A percentile compares a stretch with the other conserved stretches of the same genome.
Conservation (phyloP, 2,888 invertebrate genomes). For the Chironomus riparius region DNA sequence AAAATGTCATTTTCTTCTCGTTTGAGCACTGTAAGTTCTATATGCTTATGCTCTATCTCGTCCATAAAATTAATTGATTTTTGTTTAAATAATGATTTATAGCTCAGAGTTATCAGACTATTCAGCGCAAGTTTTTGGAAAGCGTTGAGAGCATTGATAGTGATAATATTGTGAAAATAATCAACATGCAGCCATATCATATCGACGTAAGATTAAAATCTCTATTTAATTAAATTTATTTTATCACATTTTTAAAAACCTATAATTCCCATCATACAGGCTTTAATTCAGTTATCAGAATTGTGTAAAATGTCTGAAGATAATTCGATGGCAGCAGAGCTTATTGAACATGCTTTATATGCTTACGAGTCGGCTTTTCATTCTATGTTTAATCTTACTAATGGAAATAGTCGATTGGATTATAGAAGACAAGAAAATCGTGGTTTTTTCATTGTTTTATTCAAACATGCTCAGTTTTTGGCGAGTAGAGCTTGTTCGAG, state of each 20-base stretch:
- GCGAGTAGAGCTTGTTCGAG: slow-evolving; percentile 73
- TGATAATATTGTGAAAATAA: slow-evolving; percentile 64
- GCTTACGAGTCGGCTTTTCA: slow-evolving; percentile 71
- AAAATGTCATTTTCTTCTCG: slow-evolving; percentile 29
- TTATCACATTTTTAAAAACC: no score
- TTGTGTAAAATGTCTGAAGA: slow-evolving; percentile 68
- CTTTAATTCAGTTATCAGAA: slow-evolving; percentile 70
- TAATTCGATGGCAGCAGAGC: slow-evolving; percentile 64
- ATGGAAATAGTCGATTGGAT: slow-evolving; percentile 64
- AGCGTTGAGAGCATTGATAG: slow-evolving; percentile 72
- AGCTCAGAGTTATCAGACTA: slow-evolving; percentile 60
- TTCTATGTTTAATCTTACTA: slow-evolving; percentile 66
- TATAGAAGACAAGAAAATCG: slow-evolving; percentile 76
- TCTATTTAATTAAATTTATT: no score
- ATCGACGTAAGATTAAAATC: slow-evolving; percentile 46
- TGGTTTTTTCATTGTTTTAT: slow-evolving; percentile 67
- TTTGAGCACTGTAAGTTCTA: slow-evolving; percentile 6
- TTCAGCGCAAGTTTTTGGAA: slow-evolving; percentile 64
- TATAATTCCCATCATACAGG: slow-evolving; percentile 30
- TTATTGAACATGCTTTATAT: slow-evolving; percentile 69
- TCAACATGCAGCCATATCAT: slow-evolving; percentile 68
- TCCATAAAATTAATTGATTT: slow-evolving; percentile 47
- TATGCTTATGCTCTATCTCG: neutral
- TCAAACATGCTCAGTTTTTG: slow-evolving; percentile 69
- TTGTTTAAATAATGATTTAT: slow-evolving; percentile 40